A percentile compares a stretch with the other conserved stretches of the same genome.
phyloP scores from a whole-genome alignment of 2,797 vertebrate genomes.

The Pelochelys cantorii region DNA sequence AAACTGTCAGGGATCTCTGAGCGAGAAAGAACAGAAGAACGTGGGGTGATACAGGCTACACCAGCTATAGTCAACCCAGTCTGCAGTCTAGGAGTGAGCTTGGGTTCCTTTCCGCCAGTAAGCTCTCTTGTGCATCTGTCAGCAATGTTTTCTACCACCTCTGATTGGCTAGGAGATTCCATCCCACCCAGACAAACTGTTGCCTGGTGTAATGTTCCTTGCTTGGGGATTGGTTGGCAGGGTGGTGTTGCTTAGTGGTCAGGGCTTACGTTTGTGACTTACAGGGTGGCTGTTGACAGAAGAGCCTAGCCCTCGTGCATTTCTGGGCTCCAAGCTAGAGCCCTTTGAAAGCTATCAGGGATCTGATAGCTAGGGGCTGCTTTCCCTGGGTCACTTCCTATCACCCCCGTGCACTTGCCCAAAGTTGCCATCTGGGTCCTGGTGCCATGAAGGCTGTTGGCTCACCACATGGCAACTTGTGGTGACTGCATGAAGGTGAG shows the following conservation, averaged over 20 bases:
- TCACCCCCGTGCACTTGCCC: not conserved
- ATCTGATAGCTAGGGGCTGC: not conserved
- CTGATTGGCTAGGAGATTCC: not conserved
- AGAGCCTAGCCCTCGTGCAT: not conserved
- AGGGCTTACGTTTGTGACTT: not conserved
- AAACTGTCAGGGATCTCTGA: not conserved
- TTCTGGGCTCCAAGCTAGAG: not conserved
- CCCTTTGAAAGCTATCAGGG: not conserved
- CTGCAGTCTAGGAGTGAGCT: not conserved
- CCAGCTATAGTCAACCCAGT: not conserved
- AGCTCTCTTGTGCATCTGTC: not conserved
- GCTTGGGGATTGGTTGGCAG: not conserved
- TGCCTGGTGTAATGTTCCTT: not conserved
- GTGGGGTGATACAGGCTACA: not conserved
- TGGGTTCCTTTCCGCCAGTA: not conserved
- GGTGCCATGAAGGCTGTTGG: not conserved
- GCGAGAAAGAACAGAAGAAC: not conserved
- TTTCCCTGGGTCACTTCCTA: not conserved
- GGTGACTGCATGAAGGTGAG: not conserved
- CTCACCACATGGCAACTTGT: not conserved
- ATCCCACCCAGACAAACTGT: not conserved
- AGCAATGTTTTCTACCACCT: not conserved
- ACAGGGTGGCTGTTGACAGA: not conserved
- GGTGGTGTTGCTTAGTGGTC: not conserved
- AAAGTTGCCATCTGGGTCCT: not conserved